Conservation (phyloP, 2,113 vertebrate genomes). For the Dendropsophus ebraccatus region DNA sequence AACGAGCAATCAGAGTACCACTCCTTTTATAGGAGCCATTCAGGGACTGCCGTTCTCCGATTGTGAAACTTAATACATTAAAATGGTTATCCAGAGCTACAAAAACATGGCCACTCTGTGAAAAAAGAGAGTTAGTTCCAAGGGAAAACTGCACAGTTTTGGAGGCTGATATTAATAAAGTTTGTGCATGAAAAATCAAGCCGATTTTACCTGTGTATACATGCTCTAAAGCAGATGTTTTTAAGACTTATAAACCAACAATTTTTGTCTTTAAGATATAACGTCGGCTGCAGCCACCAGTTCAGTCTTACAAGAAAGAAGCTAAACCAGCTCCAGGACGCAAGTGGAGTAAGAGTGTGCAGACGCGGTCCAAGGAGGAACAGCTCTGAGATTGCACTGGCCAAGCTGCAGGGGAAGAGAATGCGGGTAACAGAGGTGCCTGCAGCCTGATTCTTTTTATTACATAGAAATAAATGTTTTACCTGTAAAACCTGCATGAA, state of each 20-base stretch:
- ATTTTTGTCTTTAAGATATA: slow-evolving; percentile 80
- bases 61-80: too few relatives aligned
- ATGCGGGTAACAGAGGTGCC: slow-evolving; percentile 79
- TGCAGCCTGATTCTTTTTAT: not conserved
- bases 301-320: slow-evolving; percentile 87
- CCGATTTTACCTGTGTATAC: too few relatives aligned
- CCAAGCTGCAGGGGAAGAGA: slow-evolving; percentile 86
- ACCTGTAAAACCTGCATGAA: not conserved
- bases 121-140: too few relatives aligned
- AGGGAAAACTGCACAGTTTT: too few relatives aligned
- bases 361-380: slow-evolving; percentile 86
- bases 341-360: slow-evolving; percentile 70
- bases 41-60: too few relatives aligned
- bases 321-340: slow-evolving; percentile 77
- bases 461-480: not conserved
- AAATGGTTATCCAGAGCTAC: too few relatives aligned
- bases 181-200: too few relatives aligned
- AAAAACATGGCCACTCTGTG: too few relatives aligned
- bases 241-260: not conserved
- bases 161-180: too few relatives aligned
- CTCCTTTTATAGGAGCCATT: too few relatives aligned
- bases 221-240: too few relatives aligned
- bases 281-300: slow-evolving; percentile 95
- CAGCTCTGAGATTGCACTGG: slow-evolving; percentile 81
- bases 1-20: too few relatives aligned